Evolutionary conservation across 2,113 vertebrate species (phyloP).

Genomic region (Xiphophorus couchianus): DNA sequence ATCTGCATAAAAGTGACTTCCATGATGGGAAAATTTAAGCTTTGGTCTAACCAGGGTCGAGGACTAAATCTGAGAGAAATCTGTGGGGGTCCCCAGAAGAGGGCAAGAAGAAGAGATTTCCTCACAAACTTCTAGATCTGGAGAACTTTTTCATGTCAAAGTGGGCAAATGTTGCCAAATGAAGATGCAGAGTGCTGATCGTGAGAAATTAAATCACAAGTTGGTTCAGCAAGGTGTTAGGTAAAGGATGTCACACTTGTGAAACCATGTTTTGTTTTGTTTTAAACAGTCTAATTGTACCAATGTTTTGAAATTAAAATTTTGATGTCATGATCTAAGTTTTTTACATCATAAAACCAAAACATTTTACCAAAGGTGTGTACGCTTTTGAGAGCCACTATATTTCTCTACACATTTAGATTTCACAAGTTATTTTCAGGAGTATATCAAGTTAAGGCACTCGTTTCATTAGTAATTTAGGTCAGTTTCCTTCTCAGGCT

Average conservation of each 20-base stretch:
- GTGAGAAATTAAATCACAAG: not conserved
- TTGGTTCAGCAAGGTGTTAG: not conserved
- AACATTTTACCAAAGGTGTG: not conserved
- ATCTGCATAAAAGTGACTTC: too few relatives aligned
- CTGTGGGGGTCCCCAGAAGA: not conserved
- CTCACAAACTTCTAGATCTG: too few relatives aligned
- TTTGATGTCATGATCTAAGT: too few relatives aligned
- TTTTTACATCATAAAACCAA: not conserved
- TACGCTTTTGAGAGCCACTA: not conserved
- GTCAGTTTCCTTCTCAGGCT: constrained; percentile 9
- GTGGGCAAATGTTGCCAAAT: not conserved
- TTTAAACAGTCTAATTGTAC: too few relatives aligned
- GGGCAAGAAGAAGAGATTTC: not conserved
- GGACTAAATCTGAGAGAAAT: not conserved
- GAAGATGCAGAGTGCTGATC: not conserved
- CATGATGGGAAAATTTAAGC: not conserved
- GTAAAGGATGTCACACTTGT: not conserved
- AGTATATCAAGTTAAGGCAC: constrained; percentile 17
- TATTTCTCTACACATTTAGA: not conserved
- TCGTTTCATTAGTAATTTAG: constrained; percentile 47
- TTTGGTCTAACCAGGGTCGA: not conserved
- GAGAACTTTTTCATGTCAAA: too few relatives aligned
- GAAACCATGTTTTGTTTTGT: too few relatives aligned
- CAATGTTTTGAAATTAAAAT: too few relatives aligned
- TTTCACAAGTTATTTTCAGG: not conserved